Base-by-base conservation (phyloP, 1,140 invertebrate species). In the Tetramorium simillimum region DNA sequence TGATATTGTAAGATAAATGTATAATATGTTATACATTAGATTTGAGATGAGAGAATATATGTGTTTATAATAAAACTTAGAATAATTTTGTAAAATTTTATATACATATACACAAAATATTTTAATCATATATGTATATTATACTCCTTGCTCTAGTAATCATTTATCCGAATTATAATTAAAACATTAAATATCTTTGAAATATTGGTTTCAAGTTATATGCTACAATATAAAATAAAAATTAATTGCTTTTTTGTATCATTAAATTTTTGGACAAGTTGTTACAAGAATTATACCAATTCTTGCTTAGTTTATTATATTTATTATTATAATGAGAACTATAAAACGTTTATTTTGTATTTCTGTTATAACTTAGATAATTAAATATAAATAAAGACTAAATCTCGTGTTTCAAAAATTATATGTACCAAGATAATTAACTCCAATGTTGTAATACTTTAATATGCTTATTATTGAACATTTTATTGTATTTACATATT, bases 381-480 rank as follows among this genome's bases (percentile, higher is more conserved):
- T 60, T 21, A 51, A 53, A 46, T 88, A 43, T 12, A 18, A 18
- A 60, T 14, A 53, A 46, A 87, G 72, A 84, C 63, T 62, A 80
- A 78, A 82, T 86, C 33, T 88, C 9, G 0, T 46, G 16, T 33
- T 46, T 75, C 1, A 62, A 18, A 28, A 73, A 46, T 33, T 58
- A 43, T 37, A 24, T 67, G 24, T 49, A 9, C 0, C 28, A 18
- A 88, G 40, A 72, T 21, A 81, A 43, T 89, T 72, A 60, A 16
- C n/a, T 53, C 33, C 33, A 65, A 65, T 16, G 16, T 89, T 43
- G 37, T 43, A 46, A 33, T 33, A 46, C n/a, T 70, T 70, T 62
- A 65, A 49, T 56, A 72, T n/a, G 40, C 28, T 85, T 60, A 60
- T 24, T 3, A 65, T 46, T 46, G 49, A 40, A 58, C 2, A 2